Base-by-base conservation (phyloP, 2,113 vertebrate species). In the Myodes glareolus region DNA sequence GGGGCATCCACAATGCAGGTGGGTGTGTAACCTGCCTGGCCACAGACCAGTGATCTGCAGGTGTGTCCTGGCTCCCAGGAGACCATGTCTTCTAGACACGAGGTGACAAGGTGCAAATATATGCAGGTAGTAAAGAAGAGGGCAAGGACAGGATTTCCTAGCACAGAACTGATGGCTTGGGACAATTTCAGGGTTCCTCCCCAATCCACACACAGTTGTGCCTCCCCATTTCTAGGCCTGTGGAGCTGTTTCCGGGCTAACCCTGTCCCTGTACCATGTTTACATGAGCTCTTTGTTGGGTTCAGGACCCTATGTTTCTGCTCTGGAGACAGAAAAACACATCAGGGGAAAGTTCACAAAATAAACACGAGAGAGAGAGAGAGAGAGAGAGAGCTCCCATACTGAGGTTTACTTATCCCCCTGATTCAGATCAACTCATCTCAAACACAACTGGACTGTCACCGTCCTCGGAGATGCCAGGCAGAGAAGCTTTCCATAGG, bases 11-110 rank as follows among this genome's bases (percentile, higher is more conserved):
- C 16, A 6, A 3, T 0, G 3, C 39, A 2, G 47, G 75, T 17
- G 2, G 47, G 14, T 27, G 0, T 0, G 0, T 5, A 55, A 29
- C 70, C 16, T 0, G 8, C 45, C 63, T 25, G 4, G 63, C 17
- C 25, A 0, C 33, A 3, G 14, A 21, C 25, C 42, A 17, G 17
- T 0, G 9, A 6, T 5, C 7, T 0, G 0, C 13, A 7, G 52
- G 72, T 8, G 12, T 2, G 0, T 0, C 1, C 36, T 4, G 27
- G 36, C 23, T 13, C 16, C 94, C 39, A 1, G 6, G 76, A 42
- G 33, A 19, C 1, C 4, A 42, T 61, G 70, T 55, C 61, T 36
- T 23, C n/a, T 50, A 67, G 3, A 25, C 2, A 3, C 1, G 29
- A 78, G 45, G 21, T 21, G 21, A 36, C 2, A 0, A 45, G 5